phyloP scores from a whole-genome alignment of 1,140 invertebrate species.

The Procambarus virginalis region DNA sequence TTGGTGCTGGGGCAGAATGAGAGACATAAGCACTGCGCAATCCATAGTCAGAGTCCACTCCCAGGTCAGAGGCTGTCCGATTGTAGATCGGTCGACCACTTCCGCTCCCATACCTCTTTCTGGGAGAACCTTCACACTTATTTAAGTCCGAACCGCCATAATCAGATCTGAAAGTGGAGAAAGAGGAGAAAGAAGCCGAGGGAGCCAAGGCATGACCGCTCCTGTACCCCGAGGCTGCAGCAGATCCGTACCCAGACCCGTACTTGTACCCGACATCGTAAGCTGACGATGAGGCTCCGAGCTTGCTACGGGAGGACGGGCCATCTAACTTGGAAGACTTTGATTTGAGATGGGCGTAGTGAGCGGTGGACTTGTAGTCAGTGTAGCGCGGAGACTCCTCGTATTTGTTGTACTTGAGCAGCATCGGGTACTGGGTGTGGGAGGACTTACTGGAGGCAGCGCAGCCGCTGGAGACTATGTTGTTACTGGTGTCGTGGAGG shows the following conservation, averaged over 20 bases:
- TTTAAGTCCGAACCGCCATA: constrained; percentile 48
- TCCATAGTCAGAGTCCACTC: constrained; percentile 38
- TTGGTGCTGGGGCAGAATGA: constrained; percentile 42
- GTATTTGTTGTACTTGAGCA: constrained; percentile 69
- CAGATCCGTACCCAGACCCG: constrained; percentile 6
- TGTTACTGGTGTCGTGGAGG: constrained; percentile 37
- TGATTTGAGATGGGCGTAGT: constrained; percentile 22
- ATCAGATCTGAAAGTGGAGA: constrained; percentile 66
- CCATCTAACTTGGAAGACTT: constrained; percentile 24
- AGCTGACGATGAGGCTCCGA: background rate
- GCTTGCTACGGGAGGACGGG: background rate
- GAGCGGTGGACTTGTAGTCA: constrained; percentile 39
- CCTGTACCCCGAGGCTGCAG: constrained; percentile 3
- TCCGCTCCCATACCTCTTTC: constrained; percentile 32
- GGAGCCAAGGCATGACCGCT: constrained; percentile 47
- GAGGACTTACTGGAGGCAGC: background rate
- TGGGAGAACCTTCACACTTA: constrained; percentile 26
- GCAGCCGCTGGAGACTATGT: background rate
- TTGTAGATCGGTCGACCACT: constrained; percentile 38
- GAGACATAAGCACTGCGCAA: constrained; percentile 51
- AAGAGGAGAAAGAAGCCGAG: constrained; percentile 69
- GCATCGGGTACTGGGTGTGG: constrained; percentile 62
- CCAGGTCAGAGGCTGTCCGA: constrained; percentile 58
- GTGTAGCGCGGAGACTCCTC: constrained; percentile 61
- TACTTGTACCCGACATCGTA: constrained; percentile 17